These are phyloP conservation scores for Halocynthia roretzi DNA, from an alignment of 23 tunicate species.

Conservation along the genomic window DNA sequence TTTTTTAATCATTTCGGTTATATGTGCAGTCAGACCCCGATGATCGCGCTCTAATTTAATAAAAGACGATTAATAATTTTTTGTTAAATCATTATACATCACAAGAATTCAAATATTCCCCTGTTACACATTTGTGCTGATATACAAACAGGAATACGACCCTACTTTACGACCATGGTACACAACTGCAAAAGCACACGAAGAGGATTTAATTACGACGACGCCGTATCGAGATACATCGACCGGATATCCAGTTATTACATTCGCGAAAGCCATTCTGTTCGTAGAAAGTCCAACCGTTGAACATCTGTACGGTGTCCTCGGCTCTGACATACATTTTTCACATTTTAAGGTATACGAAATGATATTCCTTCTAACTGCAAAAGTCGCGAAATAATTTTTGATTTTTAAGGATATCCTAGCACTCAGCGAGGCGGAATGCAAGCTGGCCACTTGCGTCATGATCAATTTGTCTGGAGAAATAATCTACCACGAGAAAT, in stretches of 20 bases:
- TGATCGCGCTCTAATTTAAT: no score
- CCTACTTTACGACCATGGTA: slow-evolving; percentile 67
- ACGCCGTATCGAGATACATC: slow-evolving; percentile 61
- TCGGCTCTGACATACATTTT: slow-evolving; percentile 47
- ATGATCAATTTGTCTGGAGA: no score
- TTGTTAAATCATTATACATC: neutral
- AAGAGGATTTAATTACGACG: neutral
- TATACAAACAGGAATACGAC: slow-evolving; percentile 25
- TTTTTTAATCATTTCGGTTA: no score
- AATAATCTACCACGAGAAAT: no score
- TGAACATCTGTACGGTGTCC: slow-evolving; percentile 40
- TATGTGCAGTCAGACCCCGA: no score
- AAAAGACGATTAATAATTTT: no score
- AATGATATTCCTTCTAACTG: neutral
- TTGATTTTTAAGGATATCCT: no score
- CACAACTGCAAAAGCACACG: slow-evolving; percentile 31
- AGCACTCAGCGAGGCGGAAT: no score
- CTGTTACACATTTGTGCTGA: no score
- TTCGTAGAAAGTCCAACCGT: neutral
- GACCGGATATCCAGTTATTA: slow-evolving; percentile 31
- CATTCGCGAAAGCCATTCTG: slow-evolving; percentile 34
- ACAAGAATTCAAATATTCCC: neutral
- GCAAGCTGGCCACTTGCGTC: no score
- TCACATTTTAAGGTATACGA: slow-evolving; percentile 17
- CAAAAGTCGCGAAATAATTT: no score